Conservation (phyloP, 2,797 vertebrate genomes). For the Bucorvus abyssinicus region DNA sequence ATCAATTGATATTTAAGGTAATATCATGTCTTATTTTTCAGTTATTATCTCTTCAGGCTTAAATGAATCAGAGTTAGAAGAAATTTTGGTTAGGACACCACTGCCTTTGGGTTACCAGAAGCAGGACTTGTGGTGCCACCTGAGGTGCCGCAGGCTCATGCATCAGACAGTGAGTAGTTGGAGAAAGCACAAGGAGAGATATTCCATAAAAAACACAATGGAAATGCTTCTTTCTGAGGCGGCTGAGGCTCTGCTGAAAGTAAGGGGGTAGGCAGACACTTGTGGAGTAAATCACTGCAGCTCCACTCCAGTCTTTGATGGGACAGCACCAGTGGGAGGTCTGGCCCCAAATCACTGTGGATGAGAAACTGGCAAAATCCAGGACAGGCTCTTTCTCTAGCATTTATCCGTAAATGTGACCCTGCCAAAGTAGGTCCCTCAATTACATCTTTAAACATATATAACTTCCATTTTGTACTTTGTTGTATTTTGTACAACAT, state of each 20-base stretch:
- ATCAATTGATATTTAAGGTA: not conserved
- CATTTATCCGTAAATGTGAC: not conserved
- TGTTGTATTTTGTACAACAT: not conserved
- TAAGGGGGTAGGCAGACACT: not conserved
- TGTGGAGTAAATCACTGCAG: not conserved
- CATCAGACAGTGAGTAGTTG: fast-evolving
- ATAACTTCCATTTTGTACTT: not conserved
- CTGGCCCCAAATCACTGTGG: not conserved
- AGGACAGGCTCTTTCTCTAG: not conserved
- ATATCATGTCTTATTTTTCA: not conserved
- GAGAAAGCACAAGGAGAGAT: not conserved
- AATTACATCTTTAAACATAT: not conserved
- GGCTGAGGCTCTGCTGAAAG: not conserved
- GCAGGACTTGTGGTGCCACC: not conserved
- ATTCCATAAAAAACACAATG: not conserved
- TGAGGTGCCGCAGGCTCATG: not conserved
- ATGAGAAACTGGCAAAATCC: not conserved
- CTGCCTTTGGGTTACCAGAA: not conserved
- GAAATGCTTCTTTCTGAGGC: not conserved
- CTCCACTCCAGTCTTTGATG: not conserved
- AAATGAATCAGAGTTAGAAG: not conserved
- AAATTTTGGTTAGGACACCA: not conserved
- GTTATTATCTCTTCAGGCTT: not conserved
- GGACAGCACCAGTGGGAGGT: not conserved
- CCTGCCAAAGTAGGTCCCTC: not conserved